Evolutionary conservation across 2,113 vertebrate species (phyloP).

Genomic region (Phrynosoma platyrhinos): DNA sequence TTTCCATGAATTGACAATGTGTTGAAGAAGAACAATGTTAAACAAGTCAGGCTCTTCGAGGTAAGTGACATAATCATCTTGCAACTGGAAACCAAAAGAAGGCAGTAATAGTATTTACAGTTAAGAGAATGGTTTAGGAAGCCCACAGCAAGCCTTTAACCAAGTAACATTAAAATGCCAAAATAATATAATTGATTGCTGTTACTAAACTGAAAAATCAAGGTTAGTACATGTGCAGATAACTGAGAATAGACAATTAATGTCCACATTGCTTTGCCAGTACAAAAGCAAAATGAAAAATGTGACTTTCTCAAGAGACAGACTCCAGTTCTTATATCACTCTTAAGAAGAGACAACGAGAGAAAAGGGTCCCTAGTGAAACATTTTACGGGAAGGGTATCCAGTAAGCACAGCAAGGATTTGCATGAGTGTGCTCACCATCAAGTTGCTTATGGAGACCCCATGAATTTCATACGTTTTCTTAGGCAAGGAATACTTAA

Average conservation of each 20-base stretch:
- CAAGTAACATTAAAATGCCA: neutral
- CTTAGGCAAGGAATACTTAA: too few species aligned
- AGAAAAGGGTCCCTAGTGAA: too few species aligned
- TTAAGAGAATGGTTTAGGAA: neutral
- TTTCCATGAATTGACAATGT: constrained; percentile 9
- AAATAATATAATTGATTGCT: neutral
- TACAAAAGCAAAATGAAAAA: neutral
- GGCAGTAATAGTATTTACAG: neutral
- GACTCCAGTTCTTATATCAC: neutral
- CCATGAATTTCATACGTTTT: too few species aligned
- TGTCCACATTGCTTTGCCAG: neutral
- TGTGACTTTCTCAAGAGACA: neutral
- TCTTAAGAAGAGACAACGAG: too few species aligned
- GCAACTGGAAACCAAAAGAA: neutral
- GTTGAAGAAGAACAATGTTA: neutral
- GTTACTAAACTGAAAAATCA: neutral
- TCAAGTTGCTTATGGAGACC: too few species aligned
- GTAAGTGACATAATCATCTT: neutral
- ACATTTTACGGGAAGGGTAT: too few species aligned
- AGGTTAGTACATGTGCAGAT: neutral
- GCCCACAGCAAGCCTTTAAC: neutral
- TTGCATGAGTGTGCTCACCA: too few species aligned
- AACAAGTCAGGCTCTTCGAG: neutral
- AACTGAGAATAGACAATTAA: neutral
- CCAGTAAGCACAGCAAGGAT: too few species aligned